These are phyloP conservation scores for Campylomormyrus tamandua DNA, from an alignment of 2,113 vertebrate species.

Conservation along the genomic window DNA sequence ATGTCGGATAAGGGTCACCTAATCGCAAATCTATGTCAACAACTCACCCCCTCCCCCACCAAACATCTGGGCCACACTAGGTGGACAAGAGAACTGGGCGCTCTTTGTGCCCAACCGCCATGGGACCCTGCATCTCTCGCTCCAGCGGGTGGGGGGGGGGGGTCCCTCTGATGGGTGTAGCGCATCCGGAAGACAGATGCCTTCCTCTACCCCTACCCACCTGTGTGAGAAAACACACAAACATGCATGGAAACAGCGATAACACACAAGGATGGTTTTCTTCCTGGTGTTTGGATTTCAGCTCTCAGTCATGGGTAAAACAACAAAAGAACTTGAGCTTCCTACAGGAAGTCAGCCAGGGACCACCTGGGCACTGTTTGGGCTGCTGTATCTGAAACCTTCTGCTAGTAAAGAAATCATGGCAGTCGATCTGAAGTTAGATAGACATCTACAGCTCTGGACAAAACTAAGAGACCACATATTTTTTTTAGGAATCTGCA, in stretches of 20 bases:
- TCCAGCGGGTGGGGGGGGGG: not conserved
- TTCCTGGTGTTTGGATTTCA: slow-evolving; percentile 28
- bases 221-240: not conserved
- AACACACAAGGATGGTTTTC: not conserved
- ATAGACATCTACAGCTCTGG: not conserved
- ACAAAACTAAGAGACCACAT: not conserved
- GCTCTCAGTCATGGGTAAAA: slow-evolving; percentile 33
- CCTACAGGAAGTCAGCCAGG: slow-evolving; percentile 13
- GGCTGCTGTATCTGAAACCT: not conserved
- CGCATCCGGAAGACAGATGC: not conserved
- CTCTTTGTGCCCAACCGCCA: not conserved
- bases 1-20: slow-evolving; percentile 18
- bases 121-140: not conserved
- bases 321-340: slow-evolving; percentile 22
- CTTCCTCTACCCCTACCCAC: not conserved
- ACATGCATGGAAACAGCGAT: not conserved
- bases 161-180: not conserved
- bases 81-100: not conserved
- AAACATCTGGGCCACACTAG: slow-evolving; percentile 27
- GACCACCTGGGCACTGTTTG: not conserved
- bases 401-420: not conserved
- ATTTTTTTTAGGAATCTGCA: not conserved
- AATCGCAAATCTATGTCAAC: slow-evolving; percentile 17
- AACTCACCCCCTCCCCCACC: not conserved
- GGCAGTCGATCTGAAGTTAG: not conserved